Evolutionary conservation across 35 echinoderm and acorn worm species (phyloP).

Genomic region (Nesometra sesokonis): DNA sequence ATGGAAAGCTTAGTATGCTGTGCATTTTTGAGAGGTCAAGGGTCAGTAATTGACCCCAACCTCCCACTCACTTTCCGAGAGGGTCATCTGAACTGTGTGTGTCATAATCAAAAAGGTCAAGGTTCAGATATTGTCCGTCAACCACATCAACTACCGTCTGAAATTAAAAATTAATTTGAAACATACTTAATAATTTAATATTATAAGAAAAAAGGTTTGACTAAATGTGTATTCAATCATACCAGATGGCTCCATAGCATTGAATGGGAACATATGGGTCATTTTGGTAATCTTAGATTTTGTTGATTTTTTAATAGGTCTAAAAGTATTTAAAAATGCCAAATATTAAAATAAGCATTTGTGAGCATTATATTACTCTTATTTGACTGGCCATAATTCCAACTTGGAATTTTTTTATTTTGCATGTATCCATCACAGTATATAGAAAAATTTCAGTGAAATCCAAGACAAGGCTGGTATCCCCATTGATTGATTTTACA

Average conservation of each 20-base stretch:
- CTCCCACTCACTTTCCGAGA: slow-evolving; percentile 65
- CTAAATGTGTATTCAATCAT: neutral
- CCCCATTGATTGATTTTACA: too few relatives aligned
- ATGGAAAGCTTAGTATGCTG: neutral
- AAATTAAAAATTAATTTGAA: neutral
- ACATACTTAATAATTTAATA: neutral
- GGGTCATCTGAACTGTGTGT: slow-evolving; percentile 74
- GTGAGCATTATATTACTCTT: too few relatives aligned
- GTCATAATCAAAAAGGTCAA: slow-evolving; percentile 87
- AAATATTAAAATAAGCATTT: too few relatives aligned
- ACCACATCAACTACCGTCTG: slow-evolving; percentile 87
- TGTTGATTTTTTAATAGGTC: too few relatives aligned
- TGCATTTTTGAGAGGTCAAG: neutral
- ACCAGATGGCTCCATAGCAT: neutral
- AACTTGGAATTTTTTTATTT: too few relatives aligned
- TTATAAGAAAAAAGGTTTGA: neutral
- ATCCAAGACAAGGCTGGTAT: too few relatives aligned
- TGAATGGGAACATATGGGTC: neutral
- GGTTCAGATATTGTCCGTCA: slow-evolving; percentile 70
- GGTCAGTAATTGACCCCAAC: neutral
- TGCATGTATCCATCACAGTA: too few relatives aligned
- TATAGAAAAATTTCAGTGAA: too few relatives aligned
- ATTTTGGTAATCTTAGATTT: too few relatives aligned
- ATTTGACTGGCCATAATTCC: too few relatives aligned
- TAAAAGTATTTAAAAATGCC: too few relatives aligned